Conservation (phyloP, 2,888 invertebrate genomes). For the Globia sparganii region DNA sequence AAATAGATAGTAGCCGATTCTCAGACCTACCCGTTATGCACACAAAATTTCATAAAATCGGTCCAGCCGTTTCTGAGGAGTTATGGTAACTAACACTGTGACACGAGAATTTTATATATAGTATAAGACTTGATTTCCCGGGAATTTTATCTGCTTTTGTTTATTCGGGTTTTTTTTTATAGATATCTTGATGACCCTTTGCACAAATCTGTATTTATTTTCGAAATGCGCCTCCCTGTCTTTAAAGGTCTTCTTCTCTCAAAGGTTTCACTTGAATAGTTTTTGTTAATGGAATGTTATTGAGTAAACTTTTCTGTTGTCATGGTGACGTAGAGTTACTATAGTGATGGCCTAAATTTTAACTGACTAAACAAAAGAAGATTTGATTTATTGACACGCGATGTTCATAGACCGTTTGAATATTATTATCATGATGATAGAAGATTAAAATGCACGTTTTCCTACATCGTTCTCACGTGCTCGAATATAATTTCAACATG, state of each 20-base stretch:
- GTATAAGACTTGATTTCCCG: not conserved
- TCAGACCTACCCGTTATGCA: too few species aligned
- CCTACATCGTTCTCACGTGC: not conserved
- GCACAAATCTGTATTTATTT: not conserved
- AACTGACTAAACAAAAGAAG: not conserved
- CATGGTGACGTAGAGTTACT: constrained; percentile 25
- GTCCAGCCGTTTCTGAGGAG: too few species aligned
- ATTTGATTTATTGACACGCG: constrained; percentile 9
- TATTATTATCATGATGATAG: not conserved
- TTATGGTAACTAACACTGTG: too few species aligned
- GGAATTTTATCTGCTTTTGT: not conserved
- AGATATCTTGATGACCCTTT: not conserved
- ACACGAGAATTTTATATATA: too few species aligned
- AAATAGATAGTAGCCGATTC: too few species aligned
- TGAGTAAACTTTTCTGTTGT: constrained; percentile 43
- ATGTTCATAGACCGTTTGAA: too few species aligned
- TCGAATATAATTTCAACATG: not conserved
- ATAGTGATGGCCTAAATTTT: constrained; percentile 40
- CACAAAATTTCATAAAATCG: too few species aligned
- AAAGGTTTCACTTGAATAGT: not conserved
- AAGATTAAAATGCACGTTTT: not conserved
- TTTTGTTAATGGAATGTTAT: constrained; percentile 16
- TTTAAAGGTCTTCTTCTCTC: not conserved
- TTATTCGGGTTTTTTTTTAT: not conserved
- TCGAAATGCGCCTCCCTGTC: not conserved